Evolutionary conservation across 2,113 vertebrate species (phyloP).

Genomic region (Nothocercus julius): DNA sequence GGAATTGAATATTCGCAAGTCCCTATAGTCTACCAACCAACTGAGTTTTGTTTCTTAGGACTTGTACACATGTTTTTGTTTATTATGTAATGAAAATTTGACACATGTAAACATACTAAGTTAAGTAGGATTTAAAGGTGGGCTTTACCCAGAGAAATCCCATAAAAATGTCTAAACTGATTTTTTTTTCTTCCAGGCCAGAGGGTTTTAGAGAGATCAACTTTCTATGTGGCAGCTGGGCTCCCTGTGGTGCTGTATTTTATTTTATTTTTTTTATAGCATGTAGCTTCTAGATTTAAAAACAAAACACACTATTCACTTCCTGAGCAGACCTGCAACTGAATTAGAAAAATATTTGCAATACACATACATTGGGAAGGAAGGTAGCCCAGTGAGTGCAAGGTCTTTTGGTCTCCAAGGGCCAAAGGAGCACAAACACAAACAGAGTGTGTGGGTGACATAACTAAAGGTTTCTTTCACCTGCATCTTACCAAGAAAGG

Average conservation of each 20-base stretch:
- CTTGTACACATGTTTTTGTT: conserved; percentile 57
- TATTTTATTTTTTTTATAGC: conserved; percentile 56
- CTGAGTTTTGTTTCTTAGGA: conserved; percentile 51
- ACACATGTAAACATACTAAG: conserved; percentile 36
- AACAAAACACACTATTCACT: conserved; percentile 39
- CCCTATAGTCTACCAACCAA: neutral
- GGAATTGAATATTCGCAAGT: conserved; percentile 29
- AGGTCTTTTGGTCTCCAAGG: neutral
- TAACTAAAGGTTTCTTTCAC: neutral
- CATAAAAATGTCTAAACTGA: conserved; percentile 42
- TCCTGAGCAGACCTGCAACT: conserved; percentile 40
- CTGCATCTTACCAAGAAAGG: neutral
- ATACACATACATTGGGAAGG: neutral
- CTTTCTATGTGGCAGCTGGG: conserved; percentile 54
- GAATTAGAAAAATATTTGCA: conserved; percentile 45
- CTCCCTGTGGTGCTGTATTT: conserved; percentile 49
- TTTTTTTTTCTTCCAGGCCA: conserved; percentile 39
- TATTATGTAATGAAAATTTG: conserved; percentile 58
- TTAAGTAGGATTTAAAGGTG: conserved; percentile 38
- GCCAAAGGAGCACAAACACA: neutral
- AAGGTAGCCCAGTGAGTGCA: neutral
- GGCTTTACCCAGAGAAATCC: conserved; percentile 37
- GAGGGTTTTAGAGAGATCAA: conserved; percentile 48
- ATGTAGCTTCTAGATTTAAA: conserved; percentile 58
- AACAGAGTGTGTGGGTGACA: neutral